Percentiles rank a stretch among this genome's conserved stretches.
These are phyloP conservation scores for Cartodere bifasciata DNA, from an alignment of 2,888 invertebrate genomes.

Conservation along the genomic window DNA sequence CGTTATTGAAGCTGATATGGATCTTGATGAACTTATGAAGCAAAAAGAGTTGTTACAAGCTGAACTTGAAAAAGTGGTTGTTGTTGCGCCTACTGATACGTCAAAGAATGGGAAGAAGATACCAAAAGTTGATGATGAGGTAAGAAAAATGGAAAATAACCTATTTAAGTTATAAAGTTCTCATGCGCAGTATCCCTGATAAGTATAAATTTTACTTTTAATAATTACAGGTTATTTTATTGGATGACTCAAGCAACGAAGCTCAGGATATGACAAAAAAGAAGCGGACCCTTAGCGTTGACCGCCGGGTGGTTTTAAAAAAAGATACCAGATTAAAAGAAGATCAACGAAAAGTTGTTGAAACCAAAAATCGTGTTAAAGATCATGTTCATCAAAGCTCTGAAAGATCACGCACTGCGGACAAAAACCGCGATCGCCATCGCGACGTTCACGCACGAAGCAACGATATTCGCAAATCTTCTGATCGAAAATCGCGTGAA, in stretches of 20 bases:
- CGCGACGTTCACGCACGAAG: no score
- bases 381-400: no score
- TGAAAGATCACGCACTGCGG: no score
- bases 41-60: slow-evolving; percentile 77
- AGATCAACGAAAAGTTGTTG: no score
- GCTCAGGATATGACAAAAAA: slow-evolving; percentile 27
- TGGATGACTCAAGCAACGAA: slow-evolving; percentile 52
- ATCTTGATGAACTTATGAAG: slow-evolving; percentile 78
- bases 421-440: no score
- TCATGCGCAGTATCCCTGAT: no score
- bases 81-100: slow-evolving; percentile 20
- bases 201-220: no score
- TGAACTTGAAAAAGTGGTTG: slow-evolving; percentile 60
- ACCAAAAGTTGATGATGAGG: slow-evolving; percentile 36
- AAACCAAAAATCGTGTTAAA: no score
- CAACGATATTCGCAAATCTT: no score
- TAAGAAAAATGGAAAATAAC: no score
- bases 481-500: no score
- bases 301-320: slow-evolving; percentile 33
- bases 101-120: slow-evolving; percentile 32
- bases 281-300: slow-evolving; percentile 33
- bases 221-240: slow-evolving; percentile 48
- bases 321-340: slow-evolving; percentile 18
- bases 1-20: slow-evolving; percentile 73
- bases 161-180: no score